Evolutionary conservation across 2,113 vertebrate species (phyloP), one percentile per base, ranked within the genome.

Genomic region (Crotalus helleri): DNA sequence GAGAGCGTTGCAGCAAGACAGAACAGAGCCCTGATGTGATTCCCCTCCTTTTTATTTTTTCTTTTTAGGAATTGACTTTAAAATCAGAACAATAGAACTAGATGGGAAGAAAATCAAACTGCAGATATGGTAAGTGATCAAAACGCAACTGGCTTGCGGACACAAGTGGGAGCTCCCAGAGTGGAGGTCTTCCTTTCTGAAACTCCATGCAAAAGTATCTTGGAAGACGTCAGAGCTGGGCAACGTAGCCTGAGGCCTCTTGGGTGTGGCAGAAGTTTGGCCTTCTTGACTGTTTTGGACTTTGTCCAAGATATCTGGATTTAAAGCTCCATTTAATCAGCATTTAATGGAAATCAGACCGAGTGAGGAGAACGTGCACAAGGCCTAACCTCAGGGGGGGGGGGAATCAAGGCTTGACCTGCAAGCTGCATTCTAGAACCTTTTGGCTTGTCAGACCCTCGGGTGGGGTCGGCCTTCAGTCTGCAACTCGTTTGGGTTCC

Each of bases 41-140:
- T 11, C 8, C 54, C 96, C 61, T 96, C 46, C 97, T 95, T 97
- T 94, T 54, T 97, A 94, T 97, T 94, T 96, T 51, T 58, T 33
- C 15, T 93, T 97, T 95, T n/a, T 97, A 99, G 99, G 99, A 95
- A 99, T 99, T 85, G 99, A 99, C 97, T 99, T 99, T 95, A 99
- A 99, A 98, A 99, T 99, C 98, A 97, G 99, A 97, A 99, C 99
- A 85, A 98, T 99, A 97, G 99, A 99, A 97, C 97, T 99, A 93
- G 99, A 99, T 95, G 99, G 99, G 92, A 99, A 99, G 97, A 98
- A 98, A 98, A 99, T 99, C 95, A 99, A 99, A 94, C 98, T 99
- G 94, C 99, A 99, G 13, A 99, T 99, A 96, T 99, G 99, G 99
- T 99, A 97, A 98, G 98, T 97, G n/a, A 90, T 6, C n/a, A 51